Evolutionary conservation across 2,113 vertebrate genomes (phyloP), one percentile per base, ranked within the genome.

Genomic region (Bettongia penicillata): DNA sequence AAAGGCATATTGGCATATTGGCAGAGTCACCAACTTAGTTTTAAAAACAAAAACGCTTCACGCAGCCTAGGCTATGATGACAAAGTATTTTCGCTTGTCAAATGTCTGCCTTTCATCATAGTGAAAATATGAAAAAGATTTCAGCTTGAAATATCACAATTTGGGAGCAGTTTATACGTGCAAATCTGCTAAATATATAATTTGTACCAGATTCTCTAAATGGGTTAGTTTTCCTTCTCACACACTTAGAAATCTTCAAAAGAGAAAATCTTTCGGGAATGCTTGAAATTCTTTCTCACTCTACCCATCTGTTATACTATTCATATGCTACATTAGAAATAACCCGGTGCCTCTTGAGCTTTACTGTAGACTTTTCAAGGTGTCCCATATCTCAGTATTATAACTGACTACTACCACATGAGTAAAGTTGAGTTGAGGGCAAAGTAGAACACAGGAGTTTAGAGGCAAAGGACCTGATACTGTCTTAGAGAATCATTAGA

Each of bases 171-270:
- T 93, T 92, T 97, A 84, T 90, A 43, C 94, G 25, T 91, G 51
- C 84, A 91, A 92, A 47, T 89, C 50, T n/a, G 91, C 25, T 55
- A 90, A 93, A 50, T 43, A 47, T 8, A 51, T 93, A 91, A 92
- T 94, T 94, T 55, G 93, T 84, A 93, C 43, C 28, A 91, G n/a
- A 57, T 31, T 94, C 51, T 96, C 55, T 93, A 43, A 96, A 93
- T 94, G 23, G 43, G 53, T 8, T 90, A 89, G 49, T 55, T 5
- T 50, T 93, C 50, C 90, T 90, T 24, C 31, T 95, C 90, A 95
- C 91, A 28, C 3, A 14, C 23, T 77, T 8, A 89, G 25, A 77
- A 55, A 90, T 94, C 47, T 97, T 94, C 90, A 89, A 0, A 50
- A 97, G 53, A 47, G 10, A 37, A 53, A 92, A 51, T 90, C 43